Evolutionary conservation across 2,797 vertebrate species (phyloP), one percentile per base, ranked within the genome.

Genomic region (Enteromius paludinosus): DNA sequence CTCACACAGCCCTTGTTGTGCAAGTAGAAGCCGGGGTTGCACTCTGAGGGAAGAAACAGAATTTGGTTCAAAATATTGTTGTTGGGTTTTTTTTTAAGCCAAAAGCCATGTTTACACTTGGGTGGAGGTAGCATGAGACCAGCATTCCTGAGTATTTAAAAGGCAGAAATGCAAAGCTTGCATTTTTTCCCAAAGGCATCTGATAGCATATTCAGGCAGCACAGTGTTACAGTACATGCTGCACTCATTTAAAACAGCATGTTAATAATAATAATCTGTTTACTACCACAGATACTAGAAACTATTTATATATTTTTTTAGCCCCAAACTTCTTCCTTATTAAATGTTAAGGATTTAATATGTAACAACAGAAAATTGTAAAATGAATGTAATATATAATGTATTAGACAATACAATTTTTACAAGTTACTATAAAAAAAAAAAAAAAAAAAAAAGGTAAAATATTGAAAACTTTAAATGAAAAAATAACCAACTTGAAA

Each of bases 1-100:
- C 93, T 96, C 87, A 99, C 95, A 30, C 98, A 99, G 92, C 87
- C 93, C 92, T 97, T 95, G 91, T 96, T 93, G 89, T 95, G 96
- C 91, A 98, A 94, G 92, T 94, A 97, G 93, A 95, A 96, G 17
- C 96, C 97, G 3, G 96, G 91, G 81, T 96, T 94, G 0, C 98
- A 99, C 88, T 98, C 98, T 99, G 94, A 3, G 17, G 72, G 72
- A 43, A 73, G 82, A 83, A 45, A 59, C 30, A 76, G 54, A 65
- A 74, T 74, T 74, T 20, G 10, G 52, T 35, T n/a, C 30, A 7
- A 61, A n/a, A 72, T n/a, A n/a, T n/a, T n/a, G n/a, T n/a, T n/a
- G n/a, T n/a, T n/a, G n/a, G n/a, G n/a, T n/a, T n/a, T n/a, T 4
- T 23, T n/a, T 68, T 6, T 23, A 0, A 15, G 41, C 20, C 18